Base-by-base conservation (phyloP, 2,888 invertebrate species). In the Monochamus alternatus region DNA sequence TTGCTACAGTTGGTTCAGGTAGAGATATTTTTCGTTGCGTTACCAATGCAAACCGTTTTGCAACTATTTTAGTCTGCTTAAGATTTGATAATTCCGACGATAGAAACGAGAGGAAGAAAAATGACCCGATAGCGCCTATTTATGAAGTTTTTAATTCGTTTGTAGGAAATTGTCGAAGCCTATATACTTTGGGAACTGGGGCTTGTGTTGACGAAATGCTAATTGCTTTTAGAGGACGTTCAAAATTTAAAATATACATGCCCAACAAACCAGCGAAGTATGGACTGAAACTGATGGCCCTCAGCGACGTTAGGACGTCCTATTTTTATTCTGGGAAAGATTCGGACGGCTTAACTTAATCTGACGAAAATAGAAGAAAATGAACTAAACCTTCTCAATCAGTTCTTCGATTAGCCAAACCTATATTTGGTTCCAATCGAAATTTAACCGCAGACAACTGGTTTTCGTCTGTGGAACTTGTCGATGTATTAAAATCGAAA, bases 371-470 rank as follows among this genome's bases (percentile, higher is more conserved):
- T 55, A 55, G 52, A 55, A 7, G 52, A 55, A 55, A 12, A 55
- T 55, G 12, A 1, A 10, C 52, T 12, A 55, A 55, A 12, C 52
- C 52, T 55, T 55, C 52, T 14, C 52, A 55, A 55, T 55, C 52
- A 55, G 52, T 55, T 55, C 52, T 55, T 55, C 52, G 52, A 55
- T 55, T 55, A 55, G 52, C 52, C 12, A 55, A 55, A 14, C 52
- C 52, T 55, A 55, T 55, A 55, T 55, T 55, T 55, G 14, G 52
- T 55, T 55, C 52, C 52, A 55, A 55, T 55, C 63, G n/a, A n/a
- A n/a, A n/a, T n/a, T n/a, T n/a, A n/a, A n/a, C n/a, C n/a, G n/a
- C n/a, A n/a, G n/a, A n/a, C n/a, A n/a, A n/a, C n/a, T n/a, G n/a
- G n/a, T n/a, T n/a, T n/a, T n/a, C n/a, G n/a, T n/a, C n/a, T n/a